Base-by-base conservation (phyloP, 1,140 invertebrate genomes). In the Mercenaria mercenaria region DNA sequence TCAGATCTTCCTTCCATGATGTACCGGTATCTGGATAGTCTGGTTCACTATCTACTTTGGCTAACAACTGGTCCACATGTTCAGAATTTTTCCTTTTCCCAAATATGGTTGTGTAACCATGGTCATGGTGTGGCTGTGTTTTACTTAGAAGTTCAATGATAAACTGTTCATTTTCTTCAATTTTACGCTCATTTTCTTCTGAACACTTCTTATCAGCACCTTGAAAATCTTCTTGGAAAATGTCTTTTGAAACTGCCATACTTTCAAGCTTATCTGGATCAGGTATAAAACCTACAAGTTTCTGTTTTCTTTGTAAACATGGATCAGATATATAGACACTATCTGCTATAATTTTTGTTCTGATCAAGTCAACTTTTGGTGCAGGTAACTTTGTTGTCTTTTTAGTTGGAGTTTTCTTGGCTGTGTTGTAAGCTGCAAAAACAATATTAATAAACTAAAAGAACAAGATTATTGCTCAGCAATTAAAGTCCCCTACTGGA, bases 51-150 rank as follows among this genome's bases (percentile, higher is more conserved):
- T 88, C 74, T 37, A 80, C 32, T 18, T 41, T 34, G 26, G 23
- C 59, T 15, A 88, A n/a, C 59, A 52, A 47, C 52, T 67, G 1
- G 23, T 80, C 39, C 26, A 88, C 86, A 18, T 67, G 29, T 20
- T 67, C 59, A 50, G 50, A 20, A 41, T 77, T 87, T n/a, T 41
- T 92, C 76, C 93, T 92, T 64, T 92, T 92, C 34, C 95, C 95
- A 92, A 94, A 94, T 74, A 95, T 91, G n/a, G 94, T 94, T 15
- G 95, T 95, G 79, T 95, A 95, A 86, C 92, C 91, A 86, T 95
- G 95, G 69, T 95, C 95, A 87, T 94, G 93, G 83, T 93, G 91
- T 11, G 94, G 94, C 61, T 94, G 93, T 74, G 83, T 92, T 47
- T 91, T 90, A 59, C 91, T 92, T 15, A 95, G 56, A 20, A 93